Percentiles rank a stretch among this genome's conserved stretches.
Conservation (phyloP, 2,888 invertebrate genomes). For the Anarsia innoxiella region DNA sequence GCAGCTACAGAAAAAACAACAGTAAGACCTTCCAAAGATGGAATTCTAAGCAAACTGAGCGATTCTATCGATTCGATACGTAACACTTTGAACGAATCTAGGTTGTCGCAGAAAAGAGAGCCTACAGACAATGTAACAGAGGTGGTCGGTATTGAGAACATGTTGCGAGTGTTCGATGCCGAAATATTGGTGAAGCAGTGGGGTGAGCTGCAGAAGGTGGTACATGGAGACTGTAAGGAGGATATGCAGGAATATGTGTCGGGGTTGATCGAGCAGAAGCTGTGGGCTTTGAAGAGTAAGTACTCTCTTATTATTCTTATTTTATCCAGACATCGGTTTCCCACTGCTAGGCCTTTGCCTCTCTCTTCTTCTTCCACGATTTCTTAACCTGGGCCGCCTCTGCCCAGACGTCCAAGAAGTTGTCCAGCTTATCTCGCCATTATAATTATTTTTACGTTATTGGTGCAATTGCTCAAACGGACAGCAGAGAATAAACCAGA, state of each 20-base stretch:
- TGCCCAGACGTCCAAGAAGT: no score
- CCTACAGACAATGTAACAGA: slow-evolving; percentile 23
- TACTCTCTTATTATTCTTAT: slow-evolving; percentile 28
- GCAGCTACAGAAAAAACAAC: slow-evolving; percentile 38
- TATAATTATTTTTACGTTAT: no score
- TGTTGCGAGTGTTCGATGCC: slow-evolving; percentile 74
- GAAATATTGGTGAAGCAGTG: slow-evolving; percentile 75
- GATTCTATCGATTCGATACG: slow-evolving; percentile 55
- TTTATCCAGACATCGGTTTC: no score
- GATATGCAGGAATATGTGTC: slow-evolving; percentile 77
- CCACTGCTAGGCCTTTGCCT: no score
- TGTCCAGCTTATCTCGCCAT: no score
- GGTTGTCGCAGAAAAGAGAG: slow-evolving; percentile 34
- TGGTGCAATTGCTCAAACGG: no score
- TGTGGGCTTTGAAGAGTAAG: slow-evolving; percentile 85
- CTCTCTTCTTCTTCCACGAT: no score
- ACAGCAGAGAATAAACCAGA: no score
- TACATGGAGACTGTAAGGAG: slow-evolving; percentile 68
- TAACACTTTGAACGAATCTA: slow-evolving; percentile 55
- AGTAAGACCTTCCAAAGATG: slow-evolving; percentile 40
- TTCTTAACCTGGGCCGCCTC: no score
- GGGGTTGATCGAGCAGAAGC: slow-evolving; percentile 71
- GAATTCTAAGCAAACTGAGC: slow-evolving; percentile 39
- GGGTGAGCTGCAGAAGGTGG: slow-evolving; percentile 55
- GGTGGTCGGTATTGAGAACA: slow-evolving; percentile 60